Evolutionary conservation across 1,140 invertebrate genomes (phyloP).

Genomic region (Maconellicoccus hirsutus): DNA sequence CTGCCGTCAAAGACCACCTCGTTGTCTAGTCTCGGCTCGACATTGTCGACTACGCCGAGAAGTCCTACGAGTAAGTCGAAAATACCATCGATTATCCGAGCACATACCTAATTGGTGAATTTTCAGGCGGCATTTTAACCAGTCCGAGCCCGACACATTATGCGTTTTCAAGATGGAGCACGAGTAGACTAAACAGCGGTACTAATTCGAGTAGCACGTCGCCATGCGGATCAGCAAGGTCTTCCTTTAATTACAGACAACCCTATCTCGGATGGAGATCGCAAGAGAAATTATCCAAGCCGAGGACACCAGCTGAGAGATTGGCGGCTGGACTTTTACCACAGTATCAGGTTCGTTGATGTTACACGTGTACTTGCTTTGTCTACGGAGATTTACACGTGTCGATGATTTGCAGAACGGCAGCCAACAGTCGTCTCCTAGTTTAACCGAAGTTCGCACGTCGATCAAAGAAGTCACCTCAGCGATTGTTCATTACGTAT

Average conservation of each 20-base stretch:
- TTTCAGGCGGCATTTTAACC: constrained; percentile 22
- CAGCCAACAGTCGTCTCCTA: constrained; percentile 24
- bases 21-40: constrained; percentile 46
- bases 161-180: constrained; percentile 69
- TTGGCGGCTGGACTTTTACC: constrained; percentile 42
- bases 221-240: constrained; percentile 48
- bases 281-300: constrained; percentile 63
- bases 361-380: neutral
- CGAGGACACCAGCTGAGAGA: constrained; percentile 71
- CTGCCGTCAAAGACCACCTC: constrained; percentile 61
- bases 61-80: constrained; percentile 30
- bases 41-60: constrained; percentile 36
- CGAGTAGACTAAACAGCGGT: constrained; percentile 66
- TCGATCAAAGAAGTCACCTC: constrained; percentile 86
- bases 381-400: too few species aligned
- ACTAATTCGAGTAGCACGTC: constrained; percentile 42
- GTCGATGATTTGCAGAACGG: neutral
- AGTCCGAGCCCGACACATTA: constrained; percentile 41
- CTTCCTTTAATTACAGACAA: constrained; percentile 54
- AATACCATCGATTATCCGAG: too few species aligned
- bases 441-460: constrained; percentile 61
- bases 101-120: too few species aligned
- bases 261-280: constrained; percentile 78
- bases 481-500: constrained; percentile 84
- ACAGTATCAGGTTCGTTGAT: constrained; percentile 33